A percentile compares a stretch with the other conserved stretches of the same genome.
These are phyloP conservation scores for Pardalotus punctatus DNA, from an alignment of 2,113 vertebrate species.

Conservation along the genomic window DNA sequence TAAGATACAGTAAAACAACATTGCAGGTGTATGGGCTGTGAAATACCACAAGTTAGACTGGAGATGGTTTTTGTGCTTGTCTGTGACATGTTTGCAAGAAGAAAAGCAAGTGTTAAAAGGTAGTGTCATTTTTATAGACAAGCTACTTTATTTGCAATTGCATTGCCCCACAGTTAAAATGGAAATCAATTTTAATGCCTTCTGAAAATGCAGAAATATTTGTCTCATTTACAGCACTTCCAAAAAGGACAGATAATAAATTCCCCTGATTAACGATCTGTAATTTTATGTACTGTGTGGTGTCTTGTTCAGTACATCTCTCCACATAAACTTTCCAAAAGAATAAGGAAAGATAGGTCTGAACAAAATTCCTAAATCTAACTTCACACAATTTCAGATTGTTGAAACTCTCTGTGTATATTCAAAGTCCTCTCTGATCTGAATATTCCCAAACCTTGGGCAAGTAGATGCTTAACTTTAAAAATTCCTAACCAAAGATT, in stretches of 20 bases:
- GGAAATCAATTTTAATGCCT: constrained; percentile 64
- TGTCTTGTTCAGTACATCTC: background rate
- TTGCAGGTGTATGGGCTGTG: background rate
- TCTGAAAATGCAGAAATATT: constrained; percentile 48
- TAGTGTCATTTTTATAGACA: constrained; percentile 35
- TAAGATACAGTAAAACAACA: fast-evolving
- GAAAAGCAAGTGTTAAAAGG: constrained; percentile 39
- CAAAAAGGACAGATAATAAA: constrained; percentile 37
- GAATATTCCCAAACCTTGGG: background rate
- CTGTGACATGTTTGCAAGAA: background rate
- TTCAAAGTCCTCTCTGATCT: background rate
- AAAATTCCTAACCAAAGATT: background rate
- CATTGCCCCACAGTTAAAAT: constrained; percentile 48
- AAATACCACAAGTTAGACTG: background rate
- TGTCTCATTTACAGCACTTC: constrained; percentile 63
- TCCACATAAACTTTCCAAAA: background rate
- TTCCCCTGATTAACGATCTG: background rate
- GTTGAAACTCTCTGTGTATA: background rate
- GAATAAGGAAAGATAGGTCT: background rate
- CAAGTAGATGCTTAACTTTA: background rate
- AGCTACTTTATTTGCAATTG: constrained; percentile 48
- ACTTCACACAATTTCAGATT: background rate
- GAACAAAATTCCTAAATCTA: background rate
- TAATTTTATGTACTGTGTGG: constrained; percentile 34
- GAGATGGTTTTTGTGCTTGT: background rate